Conservation (phyloP, 2,797 vertebrate genomes). For the Megalops cyprinoides region DNA sequence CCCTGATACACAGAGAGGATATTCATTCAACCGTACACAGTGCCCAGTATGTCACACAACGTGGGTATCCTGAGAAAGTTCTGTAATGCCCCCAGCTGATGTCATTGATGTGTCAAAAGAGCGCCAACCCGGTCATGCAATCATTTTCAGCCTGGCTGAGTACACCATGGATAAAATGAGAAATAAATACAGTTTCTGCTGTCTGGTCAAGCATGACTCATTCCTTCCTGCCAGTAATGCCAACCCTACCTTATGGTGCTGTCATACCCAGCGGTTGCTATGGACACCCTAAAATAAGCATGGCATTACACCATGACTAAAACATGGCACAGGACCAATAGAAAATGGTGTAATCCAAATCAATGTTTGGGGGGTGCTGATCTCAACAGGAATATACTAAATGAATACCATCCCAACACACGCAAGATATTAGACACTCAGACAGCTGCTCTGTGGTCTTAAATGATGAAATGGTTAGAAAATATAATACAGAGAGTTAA, state of each 20-base stretch:
- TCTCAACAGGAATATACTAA: too few species aligned
- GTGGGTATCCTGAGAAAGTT: neutral
- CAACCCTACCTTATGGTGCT: neutral
- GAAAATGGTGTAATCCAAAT: constrained; percentile 48
- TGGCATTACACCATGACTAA: constrained; percentile 40
- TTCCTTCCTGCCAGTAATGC: neutral
- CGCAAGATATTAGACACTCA: too few species aligned
- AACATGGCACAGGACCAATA: constrained; percentile 36
- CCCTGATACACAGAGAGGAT: neutral
- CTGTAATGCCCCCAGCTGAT: constrained; percentile 30
- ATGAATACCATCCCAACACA: too few species aligned
- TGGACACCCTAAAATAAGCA: constrained; percentile 65
- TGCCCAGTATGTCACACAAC: neutral
- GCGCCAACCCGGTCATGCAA: constrained; percentile 20
- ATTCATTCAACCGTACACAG: neutral
- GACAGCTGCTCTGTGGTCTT: too few species aligned
- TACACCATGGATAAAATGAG: constrained; percentile 1
- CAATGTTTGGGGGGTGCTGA: neutral
- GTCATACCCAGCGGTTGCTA: constrained; percentile 56
- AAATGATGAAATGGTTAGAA: too few species aligned
- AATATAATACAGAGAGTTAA: too few species aligned
- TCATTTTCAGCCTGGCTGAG: constrained; percentile 9
- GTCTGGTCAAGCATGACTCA: constrained; percentile 29
- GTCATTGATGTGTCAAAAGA: constrained; percentile 7
- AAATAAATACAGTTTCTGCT: constrained; percentile 4